Percentiles rank a stretch among this genome's conserved stretches.
Evolutionary conservation across 2,113 vertebrate genomes (phyloP).

Genomic region (Centropristis striata): DNA sequence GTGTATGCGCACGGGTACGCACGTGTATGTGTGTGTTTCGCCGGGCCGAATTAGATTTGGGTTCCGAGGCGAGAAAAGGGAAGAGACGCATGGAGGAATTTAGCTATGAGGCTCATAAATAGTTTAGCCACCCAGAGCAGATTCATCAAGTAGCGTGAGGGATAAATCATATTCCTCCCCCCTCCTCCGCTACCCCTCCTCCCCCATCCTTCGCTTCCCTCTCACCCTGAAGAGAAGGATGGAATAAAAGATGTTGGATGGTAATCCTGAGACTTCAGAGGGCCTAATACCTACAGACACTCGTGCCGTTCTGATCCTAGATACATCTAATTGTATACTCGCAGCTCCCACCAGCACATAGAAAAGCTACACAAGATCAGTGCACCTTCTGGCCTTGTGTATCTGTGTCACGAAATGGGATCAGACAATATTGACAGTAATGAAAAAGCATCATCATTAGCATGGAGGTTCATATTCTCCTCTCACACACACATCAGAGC

Average conservation of each 20-base stretch:
- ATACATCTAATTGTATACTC: slow-evolving; percentile 46
- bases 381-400: slow-evolving; percentile 7
- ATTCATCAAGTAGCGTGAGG: slow-evolving; percentile 87
- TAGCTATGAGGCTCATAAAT: slow-evolving; percentile 88
- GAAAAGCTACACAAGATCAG: neutral
- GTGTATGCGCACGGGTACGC: slow-evolving; percentile 39
- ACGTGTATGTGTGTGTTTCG: slow-evolving; percentile 54
- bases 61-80: slow-evolving; percentile 78
- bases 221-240: slow-evolving; percentile 66
- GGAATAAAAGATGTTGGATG: slow-evolving; percentile 74
- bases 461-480: slow-evolving; percentile 30
- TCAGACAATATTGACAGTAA: slow-evolving; percentile 65
- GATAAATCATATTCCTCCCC: slow-evolving; percentile 84
- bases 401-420: slow-evolving; percentile 31
- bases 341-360: neutral
- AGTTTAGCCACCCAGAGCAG: slow-evolving; percentile 88
- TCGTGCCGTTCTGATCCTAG: slow-evolving; percentile 56
- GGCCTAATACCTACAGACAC: slow-evolving; percentile 68
- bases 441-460: slow-evolving; percentile 64
- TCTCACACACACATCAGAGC: slow-evolving; percentile 16
- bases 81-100: slow-evolving; percentile 86
- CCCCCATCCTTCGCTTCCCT: slow-evolving; percentile 43
- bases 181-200: slow-evolving; percentile 57
- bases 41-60: slow-evolving; percentile 85
- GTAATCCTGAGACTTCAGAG: slow-evolving; percentile 71